Base-by-base conservation (phyloP, 92 coral and sea anemone genomes). In the Heliopora coerulea region DNA sequence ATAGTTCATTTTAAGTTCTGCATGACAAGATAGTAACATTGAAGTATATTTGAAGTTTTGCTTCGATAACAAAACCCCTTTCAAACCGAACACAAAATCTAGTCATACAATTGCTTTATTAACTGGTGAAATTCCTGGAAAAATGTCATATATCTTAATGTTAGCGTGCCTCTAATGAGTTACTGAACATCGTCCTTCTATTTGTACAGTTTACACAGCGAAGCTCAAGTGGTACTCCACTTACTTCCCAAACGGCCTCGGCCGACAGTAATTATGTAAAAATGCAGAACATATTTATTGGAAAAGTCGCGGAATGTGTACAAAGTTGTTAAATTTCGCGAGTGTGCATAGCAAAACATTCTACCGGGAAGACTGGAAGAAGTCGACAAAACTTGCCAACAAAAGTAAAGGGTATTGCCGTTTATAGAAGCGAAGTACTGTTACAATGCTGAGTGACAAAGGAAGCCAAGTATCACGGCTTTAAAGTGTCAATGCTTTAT, bases 391-490 rank as follows among this genome's bases (percentile, higher is more conserved):
- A 21, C 41, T 6, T 65, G 18, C 56, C 41, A 20, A 26, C 34
- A 10, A 65, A 65, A n/a, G 32, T 20, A 27, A 65, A 65, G 72
- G 37, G 72, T 41, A 42, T 65, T 34, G 72, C 72, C 20, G 28
- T 65, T 35, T 52, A n/a, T 41, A 54, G 41, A 15, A 44, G 73
- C 14, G 56, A 65, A 44, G 73, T 41, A 65, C 54, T 24, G 35
- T 65, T 65, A 28, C 74, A 12, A 20, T 39, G 27, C 13, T 65
- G 33, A 27, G 46, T 14, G 46, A 65, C 6, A 12, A 34, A 23
- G 46, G 37, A 64, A 64, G 54, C 32, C 28, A 64, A 35, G 72
- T 64, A 23, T 64, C 72, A 24, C 72, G 44, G 54, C 72, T 64
- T 64, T 13, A 40, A 64, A 64, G 54, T 64, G 72, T 21, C 40